Evolutionary conservation across 2,113 vertebrate species (phyloP).

Genomic region (Phalacrocorax pelagicus): DNA sequence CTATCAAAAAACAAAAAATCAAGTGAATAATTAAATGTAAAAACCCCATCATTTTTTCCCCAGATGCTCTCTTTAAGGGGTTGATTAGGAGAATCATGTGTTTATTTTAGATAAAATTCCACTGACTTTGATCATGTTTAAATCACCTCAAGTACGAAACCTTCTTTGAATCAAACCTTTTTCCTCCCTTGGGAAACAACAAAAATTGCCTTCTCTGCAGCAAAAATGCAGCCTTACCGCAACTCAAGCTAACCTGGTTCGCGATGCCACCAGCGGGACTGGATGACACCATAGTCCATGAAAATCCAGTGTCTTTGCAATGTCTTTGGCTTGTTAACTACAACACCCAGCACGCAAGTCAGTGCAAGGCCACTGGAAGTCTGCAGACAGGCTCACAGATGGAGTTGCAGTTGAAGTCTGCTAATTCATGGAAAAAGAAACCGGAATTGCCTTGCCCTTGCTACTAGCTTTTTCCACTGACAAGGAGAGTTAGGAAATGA

Average conservation of each 20-base stretch:
- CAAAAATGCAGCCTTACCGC: background rate
- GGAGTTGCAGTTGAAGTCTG: background rate
- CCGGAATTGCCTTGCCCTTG: background rate
- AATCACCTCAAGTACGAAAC: background rate
- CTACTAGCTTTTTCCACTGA: background rate
- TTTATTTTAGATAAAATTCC: constrained; percentile 1
- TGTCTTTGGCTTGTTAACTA: background rate
- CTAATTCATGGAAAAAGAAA: background rate
- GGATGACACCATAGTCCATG: background rate
- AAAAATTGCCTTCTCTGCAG: background rate
- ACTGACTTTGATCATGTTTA: background rate
- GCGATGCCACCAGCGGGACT: accelerated
- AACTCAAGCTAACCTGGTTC: background rate
- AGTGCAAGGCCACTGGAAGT: background rate
- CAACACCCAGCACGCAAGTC: background rate
- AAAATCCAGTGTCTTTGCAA: background rate
- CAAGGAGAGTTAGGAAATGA: background rate
- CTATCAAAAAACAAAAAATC: background rate
- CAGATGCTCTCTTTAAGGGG: background rate
- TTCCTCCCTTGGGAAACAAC: background rate
- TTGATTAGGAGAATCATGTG: background rate
- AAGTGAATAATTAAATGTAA: background rate
- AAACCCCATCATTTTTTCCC: background rate
- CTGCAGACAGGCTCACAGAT: background rate
- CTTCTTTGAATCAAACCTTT: background rate